Evolutionary conservation across 2,797 vertebrate species (phyloP), one percentile per base, ranked within the genome.

Genomic region (Myripristis jacobus): DNA sequence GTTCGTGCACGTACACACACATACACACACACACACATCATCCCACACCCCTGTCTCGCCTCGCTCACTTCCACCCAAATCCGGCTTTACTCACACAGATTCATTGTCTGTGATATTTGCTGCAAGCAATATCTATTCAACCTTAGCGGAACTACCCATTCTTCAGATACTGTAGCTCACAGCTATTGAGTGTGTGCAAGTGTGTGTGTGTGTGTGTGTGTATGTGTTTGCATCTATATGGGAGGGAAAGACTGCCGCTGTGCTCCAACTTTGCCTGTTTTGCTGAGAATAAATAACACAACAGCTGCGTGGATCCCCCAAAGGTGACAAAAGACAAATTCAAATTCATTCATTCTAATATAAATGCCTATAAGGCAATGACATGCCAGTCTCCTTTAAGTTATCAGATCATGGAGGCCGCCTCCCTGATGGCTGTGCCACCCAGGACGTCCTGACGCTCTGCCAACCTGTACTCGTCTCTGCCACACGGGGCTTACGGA

Each of bases 21-120:
- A 52, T 16, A 59, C 2, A 15, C 8, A 73, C 34, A n/a, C n/a
- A n/a, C n/a, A n/a, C n/a, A n/a, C n/a, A n/a, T 21, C 31, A 54
- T 61, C 44, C 54, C 70, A 74, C 74, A 54, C 38, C 44, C 69
- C 66, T 68, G 56, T 70, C 57, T 75, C 7, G 47, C 60, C 16
- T 59, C 61, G 54, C 64, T 60, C 62, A 55, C 51, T 85, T 67
- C 64, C 73, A 59, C 66, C 47, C 31, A 83, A 77, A 81, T 81
- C 66, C 38, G 6, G 47, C 61, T 79, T 78, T 70, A 72, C 81
- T 87, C 59, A 69, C 41, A 55, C 38, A 71, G 62, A 82, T 55
- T 79, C 62, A 75, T 84, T 83, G 78, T 84, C 68, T 77, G 68
- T 3, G 0, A 63, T 73, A 69, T 79, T 68, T 72, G 19, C 71